Base-by-base conservation (phyloP, 2,888 invertebrate species). In the Horisme vitalbata region DNA sequence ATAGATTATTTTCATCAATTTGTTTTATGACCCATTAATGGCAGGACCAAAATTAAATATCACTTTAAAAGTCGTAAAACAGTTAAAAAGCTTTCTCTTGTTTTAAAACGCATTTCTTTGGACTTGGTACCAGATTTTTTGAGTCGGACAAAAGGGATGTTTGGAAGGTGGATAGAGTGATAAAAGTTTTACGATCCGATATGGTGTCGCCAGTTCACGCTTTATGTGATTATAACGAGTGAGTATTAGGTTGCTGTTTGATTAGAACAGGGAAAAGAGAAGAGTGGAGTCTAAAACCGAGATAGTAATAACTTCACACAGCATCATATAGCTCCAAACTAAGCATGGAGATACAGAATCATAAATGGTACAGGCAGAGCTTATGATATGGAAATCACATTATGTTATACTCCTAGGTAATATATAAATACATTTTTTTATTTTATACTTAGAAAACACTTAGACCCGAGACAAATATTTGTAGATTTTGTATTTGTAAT, bases 131-230 rank as follows among this genome's bases (percentile, higher is more conserved):
- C 41, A 46, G 43, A 27, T 48, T 55, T 48, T 46, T 47, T 35
- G 37, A 37, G 37, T 36, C 28, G 1, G 33, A 45, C 41, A 50
- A 45, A 50, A 52, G 50, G 47, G 38, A 39, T 41, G 76, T 74
- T 62, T 70, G 66, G 73, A 77, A 69, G 63, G 68, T 61, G 60
- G 78, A 83, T 85, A 72, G 78, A 85, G 82, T 73, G 80, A 85
- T 87, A 87, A 85, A 78, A 82, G 73, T 67, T 87, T 87, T 86
- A 87, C 81, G 87, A 84, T 65, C 78, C 71, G 79, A 79, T 79
- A 78, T 64, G 61, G 68, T 65, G 77, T 68, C 53, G 49, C 47
- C 46, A 47, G 65, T 67, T 58, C 63, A 63, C 56, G 59, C 67
- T 81, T 81, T 82, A 81, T 81, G 75, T 79, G 75, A 75, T 72